phyloP scores from a whole-genome alignment of 2,888 invertebrate species.

The Eristalis tenax region DNA sequence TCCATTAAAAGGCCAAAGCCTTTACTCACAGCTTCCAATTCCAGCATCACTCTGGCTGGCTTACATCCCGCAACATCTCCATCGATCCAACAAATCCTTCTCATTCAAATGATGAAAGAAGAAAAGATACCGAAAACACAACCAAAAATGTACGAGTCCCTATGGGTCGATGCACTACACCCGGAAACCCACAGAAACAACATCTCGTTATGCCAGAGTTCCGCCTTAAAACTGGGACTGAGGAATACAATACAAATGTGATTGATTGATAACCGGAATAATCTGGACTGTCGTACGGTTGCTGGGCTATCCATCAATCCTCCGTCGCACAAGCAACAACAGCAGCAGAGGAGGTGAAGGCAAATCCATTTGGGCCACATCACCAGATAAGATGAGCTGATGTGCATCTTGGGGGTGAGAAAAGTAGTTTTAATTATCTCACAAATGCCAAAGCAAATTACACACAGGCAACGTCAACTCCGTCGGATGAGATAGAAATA shows the following conservation, averaged over 20 bases:
- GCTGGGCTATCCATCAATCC: background rate
- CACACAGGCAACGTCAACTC: background rate
- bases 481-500: background rate
- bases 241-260: conserved; percentile 27
- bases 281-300: background rate
- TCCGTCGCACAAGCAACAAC: background rate
- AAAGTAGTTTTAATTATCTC: conserved; percentile 24
- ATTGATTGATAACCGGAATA: conserved; percentile 35
- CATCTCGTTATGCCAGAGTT: background rate
- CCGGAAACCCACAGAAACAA: background rate
- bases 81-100: conserved; percentile 33
- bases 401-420: background rate
- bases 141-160: background rate
- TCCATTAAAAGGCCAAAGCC: too few relatives aligned
- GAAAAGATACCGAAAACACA: background rate
- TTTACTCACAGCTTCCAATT: too few relatives aligned
- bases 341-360: background rate
- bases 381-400: background rate
- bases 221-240: conserved; percentile 31
- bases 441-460: background rate
- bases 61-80: background rate
- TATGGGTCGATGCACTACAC: too few relatives aligned
- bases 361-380: background rate
- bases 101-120: conserved; percentile 16
- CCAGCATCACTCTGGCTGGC: too few relatives aligned